A percentile compares a stretch with the other conserved stretches of the same genome.
Evolutionary conservation across 2,888 invertebrate genomes (phyloP).

Genomic region (Rhyacophila evoluta): DNA sequence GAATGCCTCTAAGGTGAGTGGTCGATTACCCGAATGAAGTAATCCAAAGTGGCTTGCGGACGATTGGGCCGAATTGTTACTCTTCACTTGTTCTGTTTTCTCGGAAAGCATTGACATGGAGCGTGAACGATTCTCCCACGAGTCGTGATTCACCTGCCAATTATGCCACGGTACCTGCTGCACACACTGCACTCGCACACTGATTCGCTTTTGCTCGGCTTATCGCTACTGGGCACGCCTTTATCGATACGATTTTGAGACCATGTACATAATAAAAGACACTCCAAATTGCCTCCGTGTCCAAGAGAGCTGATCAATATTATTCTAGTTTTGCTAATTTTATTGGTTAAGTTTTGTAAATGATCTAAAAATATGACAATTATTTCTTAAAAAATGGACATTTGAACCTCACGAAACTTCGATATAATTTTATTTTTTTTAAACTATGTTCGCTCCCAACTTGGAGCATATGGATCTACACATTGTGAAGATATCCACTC

Average conservation of each 20-base stretch:
- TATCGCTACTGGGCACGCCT: background rate
- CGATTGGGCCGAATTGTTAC: background rate
- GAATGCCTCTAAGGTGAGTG: background rate
- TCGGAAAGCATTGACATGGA: background rate
- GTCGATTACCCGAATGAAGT: conserved; percentile 16
- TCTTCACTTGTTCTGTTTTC: background rate
- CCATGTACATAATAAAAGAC: no score
- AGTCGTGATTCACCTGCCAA: conserved; percentile 7
- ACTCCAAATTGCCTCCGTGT: no score
- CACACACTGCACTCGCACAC: background rate
- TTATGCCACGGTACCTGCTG: conserved; percentile 1
- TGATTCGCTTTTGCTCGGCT: background rate
- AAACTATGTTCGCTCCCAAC: no score
- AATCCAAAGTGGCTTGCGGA: conserved; percentile 6
- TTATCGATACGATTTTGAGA: no score
- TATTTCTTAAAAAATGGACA: no score
- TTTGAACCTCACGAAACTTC: no score
- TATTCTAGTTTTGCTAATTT: no score
- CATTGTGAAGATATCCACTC: no score
- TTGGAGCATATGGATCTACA: no score
- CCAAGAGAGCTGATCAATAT: no score
- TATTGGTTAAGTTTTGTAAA: background rate
- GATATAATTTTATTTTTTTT: no score
- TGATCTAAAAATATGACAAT: no score
- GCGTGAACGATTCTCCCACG: background rate